phyloP scores from a whole-genome alignment of 2,797 vertebrate genomes.

The Phrynocephalus vlangalii region DNA sequence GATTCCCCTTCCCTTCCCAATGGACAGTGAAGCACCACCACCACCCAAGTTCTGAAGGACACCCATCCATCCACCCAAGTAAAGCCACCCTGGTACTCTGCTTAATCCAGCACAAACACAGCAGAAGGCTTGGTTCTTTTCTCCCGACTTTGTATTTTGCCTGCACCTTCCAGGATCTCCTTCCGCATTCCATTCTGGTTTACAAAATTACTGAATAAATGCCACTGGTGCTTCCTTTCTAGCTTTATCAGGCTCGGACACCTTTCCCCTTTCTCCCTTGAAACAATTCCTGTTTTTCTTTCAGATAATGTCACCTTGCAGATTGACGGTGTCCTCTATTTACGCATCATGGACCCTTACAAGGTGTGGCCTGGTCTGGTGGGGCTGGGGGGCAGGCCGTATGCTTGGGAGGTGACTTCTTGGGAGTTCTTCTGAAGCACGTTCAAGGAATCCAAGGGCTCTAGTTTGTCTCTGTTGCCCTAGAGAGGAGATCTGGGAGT shows the following conservation, averaged over 20 bases:
- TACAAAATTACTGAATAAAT: no score
- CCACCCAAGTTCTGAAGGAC: neutral
- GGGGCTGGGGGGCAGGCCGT: rapidly evolving
- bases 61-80: no score
- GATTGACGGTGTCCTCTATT: slow-evolving; percentile 96
- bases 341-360: slow-evolving; percentile 93
- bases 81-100: neutral
- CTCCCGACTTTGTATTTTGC: neutral
- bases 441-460: neutral
- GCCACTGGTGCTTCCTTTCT: no score
- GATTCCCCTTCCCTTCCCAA: neutral
- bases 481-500: neutral
- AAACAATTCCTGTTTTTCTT: neutral
- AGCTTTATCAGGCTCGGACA: rapidly evolving
- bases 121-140: neutral
- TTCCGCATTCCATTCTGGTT: neutral
- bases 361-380: slow-evolving; percentile 79
- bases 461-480: neutral
- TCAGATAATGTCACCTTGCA: slow-evolving; percentile 96
- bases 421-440: neutral
- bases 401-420: no score
- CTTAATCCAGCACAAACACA: neutral
- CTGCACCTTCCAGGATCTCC: no score
- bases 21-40: no score
- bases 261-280: rapidly evolving